Base-by-base conservation (phyloP, 2,888 invertebrate genomes). In the Bellardia pandia region DNA sequence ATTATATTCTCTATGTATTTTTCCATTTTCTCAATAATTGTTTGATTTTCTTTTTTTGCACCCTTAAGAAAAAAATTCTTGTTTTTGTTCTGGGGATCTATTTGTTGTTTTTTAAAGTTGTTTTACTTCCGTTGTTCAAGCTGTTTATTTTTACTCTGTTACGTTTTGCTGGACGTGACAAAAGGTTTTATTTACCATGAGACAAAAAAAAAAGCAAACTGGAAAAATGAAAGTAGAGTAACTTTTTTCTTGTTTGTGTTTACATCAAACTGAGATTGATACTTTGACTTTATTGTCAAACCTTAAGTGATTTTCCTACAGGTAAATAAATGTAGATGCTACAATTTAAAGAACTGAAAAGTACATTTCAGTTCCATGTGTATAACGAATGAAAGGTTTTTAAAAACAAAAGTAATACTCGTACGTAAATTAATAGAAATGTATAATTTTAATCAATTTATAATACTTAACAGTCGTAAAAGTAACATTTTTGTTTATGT, bases 201-300 rank as follows among this genome's bases (percentile, higher is more conserved):
- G 58, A 58, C 16, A 56, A 68, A 30, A 30, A 6, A 37, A 30
- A 56, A 58, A 71, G 5, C 4, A 77, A 5, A 56, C 13, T 37
- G 56, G 3, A 37, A 58, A 79, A n/a, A 33, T 9, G 40, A 69
- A 64, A 62, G 37, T 9, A 16, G 40, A 62, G 53, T 74, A 30
- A 42, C 11, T 66, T 77, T 68, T n/a, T 74, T 68, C 16, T 48
- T 66, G n/a, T 14, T 58, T 76, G 72, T 60, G 72, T 81, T 58
- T 62, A 62, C 45, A 60, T 78, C 68, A 74, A 78, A 69, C 56
- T 64, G 78, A 69, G 86, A 82, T 86, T 82, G 86, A 86, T 86
- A 82, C 69, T 75, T 78, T 86, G 82, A 86, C 74, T 82, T 82
- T 82, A 53, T 75, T 75, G 82, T 78, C 37, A 75, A 40, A 79